A percentile compares a stretch with the other conserved stretches of the same genome.
These are phyloP conservation scores for Nothoprocta pentlandii DNA, from an alignment of 2,113 vertebrate genomes.

Conservation along the genomic window DNA sequence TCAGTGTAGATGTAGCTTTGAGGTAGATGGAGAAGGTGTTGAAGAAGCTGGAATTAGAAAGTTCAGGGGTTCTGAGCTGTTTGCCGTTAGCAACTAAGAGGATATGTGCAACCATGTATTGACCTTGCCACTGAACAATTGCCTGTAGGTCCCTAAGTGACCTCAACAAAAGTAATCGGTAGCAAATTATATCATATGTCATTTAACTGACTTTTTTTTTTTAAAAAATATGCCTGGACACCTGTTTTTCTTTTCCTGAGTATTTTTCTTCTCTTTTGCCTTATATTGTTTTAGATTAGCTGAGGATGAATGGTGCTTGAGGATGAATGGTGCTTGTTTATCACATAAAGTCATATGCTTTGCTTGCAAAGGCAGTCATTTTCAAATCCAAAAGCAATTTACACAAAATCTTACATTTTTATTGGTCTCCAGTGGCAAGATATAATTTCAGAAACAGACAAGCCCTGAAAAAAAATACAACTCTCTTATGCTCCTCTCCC, in stretches of 20 bases:
- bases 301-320: constrained; percentile 1
- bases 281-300: background rate
- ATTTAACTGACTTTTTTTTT: background rate
- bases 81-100: background rate
- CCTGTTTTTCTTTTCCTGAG: background rate
- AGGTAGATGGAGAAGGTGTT: background rate
- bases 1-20: background rate
- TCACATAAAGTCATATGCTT: constrained; percentile 13
- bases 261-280: background rate
- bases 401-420: constrained; percentile 41
- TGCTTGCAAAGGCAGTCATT: constrained; percentile 41
- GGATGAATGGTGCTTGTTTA: constrained; percentile 43
- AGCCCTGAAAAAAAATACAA: constrained; percentile 19
- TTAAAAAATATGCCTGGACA: background rate
- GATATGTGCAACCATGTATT: fast-evolving
- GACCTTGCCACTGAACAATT: background rate
- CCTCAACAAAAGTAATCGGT: background rate
- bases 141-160: fast-evolving
- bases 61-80: fast-evolving
- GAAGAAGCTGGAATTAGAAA: background rate
- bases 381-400: constrained; percentile 40
- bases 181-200: background rate
- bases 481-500: constrained; percentile 12
- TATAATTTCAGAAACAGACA: constrained; percentile 57
- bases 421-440: constrained; percentile 51